Percentiles rank a stretch among this genome's conserved stretches.
These are phyloP conservation scores for Acipenser oxyrinchus DNA, from an alignment of 2,797 vertebrate genomes.

Conservation along the genomic window DNA sequence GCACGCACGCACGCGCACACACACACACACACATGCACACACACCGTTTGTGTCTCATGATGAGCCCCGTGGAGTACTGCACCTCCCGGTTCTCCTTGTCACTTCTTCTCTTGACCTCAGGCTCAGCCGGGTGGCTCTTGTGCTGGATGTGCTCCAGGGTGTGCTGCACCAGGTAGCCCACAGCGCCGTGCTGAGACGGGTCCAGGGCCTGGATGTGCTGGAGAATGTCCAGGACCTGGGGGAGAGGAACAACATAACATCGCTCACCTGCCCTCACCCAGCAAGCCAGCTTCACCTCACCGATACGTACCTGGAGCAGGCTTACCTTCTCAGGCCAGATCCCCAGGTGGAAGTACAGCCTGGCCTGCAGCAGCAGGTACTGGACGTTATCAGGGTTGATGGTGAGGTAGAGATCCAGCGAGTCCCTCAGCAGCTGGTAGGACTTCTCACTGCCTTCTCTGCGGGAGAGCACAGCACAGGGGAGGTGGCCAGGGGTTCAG, in stretches of 20 bases:
- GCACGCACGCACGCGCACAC: too few species aligned
- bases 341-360: slow-evolving; percentile 94
- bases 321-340: slow-evolving; percentile 98
- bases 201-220: slow-evolving; percentile 94
- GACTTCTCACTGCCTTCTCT: slow-evolving; percentile 95
- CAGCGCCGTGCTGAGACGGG: slow-evolving; percentile 87
- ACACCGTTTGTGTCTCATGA: slow-evolving; percentile 96
- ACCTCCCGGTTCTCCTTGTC: slow-evolving; percentile 78
- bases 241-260: neutral
- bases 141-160: slow-evolving; percentile 95
- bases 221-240: slow-evolving; percentile 90
- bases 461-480: slow-evolving; percentile 14
- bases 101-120: slow-evolving; percentile 79
- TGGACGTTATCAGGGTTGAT: slow-evolving; percentile 97
- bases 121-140: slow-evolving; percentile 76
- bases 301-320: neutral
- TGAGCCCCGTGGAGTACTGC: slow-evolving; percentile 81
- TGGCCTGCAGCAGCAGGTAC: slow-evolving; percentile 89
- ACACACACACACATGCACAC: slow-evolving; percentile 2
- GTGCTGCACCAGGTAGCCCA: slow-evolving; percentile 91
- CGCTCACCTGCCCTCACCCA: neutral
- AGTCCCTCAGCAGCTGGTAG: slow-evolving; percentile 91
- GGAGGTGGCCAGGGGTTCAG: neutral
- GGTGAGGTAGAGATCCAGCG: slow-evolving; percentile 90
- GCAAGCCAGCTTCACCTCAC: neutral